A percentile compares a stretch with the other conserved stretches of the same genome.
Conservation (phyloP, 2,113 vertebrate genomes). For the Rattus rattus region DNA sequence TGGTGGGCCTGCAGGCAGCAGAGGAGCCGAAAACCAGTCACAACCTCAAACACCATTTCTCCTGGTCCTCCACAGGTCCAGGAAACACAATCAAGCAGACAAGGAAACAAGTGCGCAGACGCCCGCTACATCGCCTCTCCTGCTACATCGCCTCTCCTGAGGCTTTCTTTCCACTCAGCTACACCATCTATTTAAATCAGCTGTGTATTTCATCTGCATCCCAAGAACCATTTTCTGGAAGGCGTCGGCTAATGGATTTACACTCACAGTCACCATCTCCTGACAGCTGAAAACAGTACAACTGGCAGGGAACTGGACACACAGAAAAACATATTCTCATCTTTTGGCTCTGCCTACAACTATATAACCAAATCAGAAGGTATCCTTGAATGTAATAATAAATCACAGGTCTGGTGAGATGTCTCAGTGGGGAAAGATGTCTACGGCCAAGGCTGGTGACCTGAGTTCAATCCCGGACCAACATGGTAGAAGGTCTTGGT, state of each 20-base stretch:
- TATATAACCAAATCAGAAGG: background rate
- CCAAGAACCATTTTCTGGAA: slow-evolving; percentile 2
- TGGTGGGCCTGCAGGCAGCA: background rate
- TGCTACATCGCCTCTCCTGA: background rate
- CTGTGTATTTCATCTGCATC: background rate
- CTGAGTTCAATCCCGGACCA: background rate
- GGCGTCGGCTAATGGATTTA: background rate
- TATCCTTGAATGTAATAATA: background rate
- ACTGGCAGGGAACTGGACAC: background rate
- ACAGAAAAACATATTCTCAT: background rate
- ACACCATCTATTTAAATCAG: background rate
- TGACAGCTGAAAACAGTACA: background rate
- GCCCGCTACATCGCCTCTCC: background rate
- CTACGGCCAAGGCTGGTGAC: background rate
- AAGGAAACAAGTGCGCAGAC: background rate
- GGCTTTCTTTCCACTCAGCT: background rate
- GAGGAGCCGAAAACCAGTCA: background rate
- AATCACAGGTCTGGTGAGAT: background rate
- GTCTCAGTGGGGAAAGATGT: background rate
- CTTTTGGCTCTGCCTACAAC: slow-evolving; percentile 33
- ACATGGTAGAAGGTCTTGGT: background rate
- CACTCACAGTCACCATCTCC: background rate
- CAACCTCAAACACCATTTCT: background rate
- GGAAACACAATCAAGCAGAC: background rate
- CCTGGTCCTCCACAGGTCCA: background rate